Percentiles rank a stretch among this genome's conserved stretches.
These are phyloP conservation scores for Arbacia lixula DNA, from an alignment of 53 echinoderm and acorn worm genomes.

Conservation along the genomic window DNA sequence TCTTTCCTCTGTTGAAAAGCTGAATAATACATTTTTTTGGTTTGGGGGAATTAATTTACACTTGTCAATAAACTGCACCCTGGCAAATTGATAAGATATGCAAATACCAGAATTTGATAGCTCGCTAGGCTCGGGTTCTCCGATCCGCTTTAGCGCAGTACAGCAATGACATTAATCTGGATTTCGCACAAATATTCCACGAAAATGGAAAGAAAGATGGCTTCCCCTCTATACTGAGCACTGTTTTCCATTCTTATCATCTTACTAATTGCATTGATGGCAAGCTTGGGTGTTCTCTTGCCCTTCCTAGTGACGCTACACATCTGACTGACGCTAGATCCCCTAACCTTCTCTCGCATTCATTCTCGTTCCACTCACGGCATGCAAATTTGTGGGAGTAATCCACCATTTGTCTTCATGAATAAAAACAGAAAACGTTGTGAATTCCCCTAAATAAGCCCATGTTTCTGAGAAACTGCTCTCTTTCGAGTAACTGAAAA, in stretches of 20 bases:
- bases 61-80: slow-evolving; percentile 50
- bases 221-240: neutral
- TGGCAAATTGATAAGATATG: slow-evolving; percentile 56
- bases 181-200: slow-evolving; percentile 27
- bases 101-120: slow-evolving; percentile 49
- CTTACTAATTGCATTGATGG: slow-evolving; percentile 50
- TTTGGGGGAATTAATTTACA: slow-evolving; percentile 51
- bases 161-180: slow-evolving; percentile 12
- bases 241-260: slow-evolving; percentile 37
- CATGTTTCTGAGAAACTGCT: too few relatives aligned
- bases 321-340: too few relatives aligned
- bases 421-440: too few relatives aligned
- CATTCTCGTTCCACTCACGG: too few relatives aligned
- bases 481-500: too few relatives aligned
- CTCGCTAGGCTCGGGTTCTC: slow-evolving; percentile 7
- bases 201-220: slow-evolving; percentile 13
- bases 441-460: too few relatives aligned
- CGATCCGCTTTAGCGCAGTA: neutral
- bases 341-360: too few relatives aligned
- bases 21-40: slow-evolving; percentile 32
- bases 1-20: slow-evolving; percentile 19
- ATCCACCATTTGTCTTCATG: too few relatives aligned
- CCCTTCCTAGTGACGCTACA: too few relatives aligned
- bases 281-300: too few relatives aligned
- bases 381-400: too few relatives aligned